These are phyloP conservation scores for Epizoanthus rinbou DNA, from an alignment of 92 coral and sea anemone genomes.

Conservation along the genomic window DNA sequence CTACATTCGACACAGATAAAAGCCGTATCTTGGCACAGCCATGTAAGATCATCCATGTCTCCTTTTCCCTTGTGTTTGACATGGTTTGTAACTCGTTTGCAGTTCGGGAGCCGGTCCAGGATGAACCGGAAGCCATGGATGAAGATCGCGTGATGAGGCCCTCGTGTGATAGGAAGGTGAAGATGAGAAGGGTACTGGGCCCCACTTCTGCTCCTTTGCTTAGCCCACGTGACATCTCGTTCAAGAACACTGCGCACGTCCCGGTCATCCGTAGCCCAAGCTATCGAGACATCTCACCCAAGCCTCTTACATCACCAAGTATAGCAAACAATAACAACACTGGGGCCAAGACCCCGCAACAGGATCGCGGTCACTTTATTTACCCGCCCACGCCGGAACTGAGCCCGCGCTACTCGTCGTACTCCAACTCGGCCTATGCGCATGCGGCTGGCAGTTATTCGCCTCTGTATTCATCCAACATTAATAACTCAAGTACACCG, in stretches of 20 bases:
- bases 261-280: constrained; percentile 59
- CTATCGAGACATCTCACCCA: constrained; percentile 72
- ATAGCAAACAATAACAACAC: constrained; percentile 73
- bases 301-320: constrained; percentile 62
- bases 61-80: background rate
- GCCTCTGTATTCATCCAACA: constrained; percentile 55
- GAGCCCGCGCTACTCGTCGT: constrained; percentile 78
- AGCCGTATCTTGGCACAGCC: no score
- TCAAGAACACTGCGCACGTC: constrained; percentile 46
- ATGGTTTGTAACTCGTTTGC: background rate
- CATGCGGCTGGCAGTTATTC: constrained; percentile 64
- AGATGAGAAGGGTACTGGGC: constrained; percentile 62
- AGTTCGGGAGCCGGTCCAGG: constrained; percentile 46
- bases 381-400: constrained; percentile 87
- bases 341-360: constrained; percentile 63
- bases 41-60: background rate
- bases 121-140: constrained; percentile 65
- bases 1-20: no score
- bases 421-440: constrained; percentile 62
- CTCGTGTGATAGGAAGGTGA: constrained; percentile 46
- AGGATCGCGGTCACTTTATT: constrained; percentile 85
- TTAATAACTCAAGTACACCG: constrained; percentile 51
- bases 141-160: constrained; percentile 50
- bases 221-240: constrained; percentile 65
- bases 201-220: constrained; percentile 72